Percentiles rank a stretch among this genome's conserved stretches.
phyloP scores from a whole-genome alignment of 1,140 invertebrate species.

The Lepidurus couesii region DNA sequence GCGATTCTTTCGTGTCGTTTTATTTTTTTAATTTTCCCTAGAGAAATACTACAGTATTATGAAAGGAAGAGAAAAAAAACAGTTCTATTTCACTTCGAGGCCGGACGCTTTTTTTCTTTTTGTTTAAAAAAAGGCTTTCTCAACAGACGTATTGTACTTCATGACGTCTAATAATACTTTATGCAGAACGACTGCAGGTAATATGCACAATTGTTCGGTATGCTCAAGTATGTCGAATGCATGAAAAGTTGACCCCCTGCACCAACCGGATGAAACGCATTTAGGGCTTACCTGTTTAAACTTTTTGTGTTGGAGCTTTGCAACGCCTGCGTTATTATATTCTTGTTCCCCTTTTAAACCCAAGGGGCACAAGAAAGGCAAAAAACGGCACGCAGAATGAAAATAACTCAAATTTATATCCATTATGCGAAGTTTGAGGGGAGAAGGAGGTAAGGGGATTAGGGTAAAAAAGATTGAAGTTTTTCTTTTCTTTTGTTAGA shows the following conservation, averaged over 20 bases:
- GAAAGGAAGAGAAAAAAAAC: too few species aligned
- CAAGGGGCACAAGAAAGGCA: background rate
- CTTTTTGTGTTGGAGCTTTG: constrained; percentile 10
- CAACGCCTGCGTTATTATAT: background rate
- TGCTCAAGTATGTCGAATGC: constrained; percentile 10
- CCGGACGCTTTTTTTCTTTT: too few species aligned
- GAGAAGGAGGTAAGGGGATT: background rate
- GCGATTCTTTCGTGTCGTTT: too few species aligned
- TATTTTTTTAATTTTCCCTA: too few species aligned
- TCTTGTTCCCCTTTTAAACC: background rate
- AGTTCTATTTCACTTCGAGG: too few species aligned
- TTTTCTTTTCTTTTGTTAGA: constrained; percentile 11
- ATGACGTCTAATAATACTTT: background rate
- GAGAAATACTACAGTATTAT: too few species aligned
- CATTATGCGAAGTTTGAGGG: constrained; percentile 13
- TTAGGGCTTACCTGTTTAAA: constrained; percentile 7
- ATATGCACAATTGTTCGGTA: constrained; percentile 4
- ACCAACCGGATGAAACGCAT: constrained; percentile 4
- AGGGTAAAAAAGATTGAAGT: background rate
- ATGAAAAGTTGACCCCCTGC: background rate
- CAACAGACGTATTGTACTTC: too few species aligned
- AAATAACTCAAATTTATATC: constrained; percentile 1
- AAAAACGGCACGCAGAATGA: background rate
- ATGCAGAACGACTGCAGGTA: background rate
- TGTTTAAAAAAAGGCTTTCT: too few species aligned